Evolutionary conservation across 2,888 invertebrate species (phyloP).

Genomic region (Drosophila helvetica): DNA sequence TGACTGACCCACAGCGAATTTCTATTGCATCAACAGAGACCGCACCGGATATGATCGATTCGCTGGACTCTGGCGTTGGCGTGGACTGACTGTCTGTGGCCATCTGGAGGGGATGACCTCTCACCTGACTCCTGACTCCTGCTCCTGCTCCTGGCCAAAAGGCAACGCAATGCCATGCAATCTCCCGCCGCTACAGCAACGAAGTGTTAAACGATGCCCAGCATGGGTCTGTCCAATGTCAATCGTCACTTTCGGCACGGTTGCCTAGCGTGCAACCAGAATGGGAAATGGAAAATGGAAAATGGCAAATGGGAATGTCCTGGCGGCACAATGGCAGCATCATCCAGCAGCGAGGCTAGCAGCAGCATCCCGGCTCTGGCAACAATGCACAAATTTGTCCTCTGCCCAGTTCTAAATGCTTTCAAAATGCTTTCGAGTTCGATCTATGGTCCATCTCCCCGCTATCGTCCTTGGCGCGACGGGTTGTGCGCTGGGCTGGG

Average conservation of each 20-base stretch:
- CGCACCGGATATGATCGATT: slow-evolving; percentile 26
- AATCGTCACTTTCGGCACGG: slow-evolving; percentile 62
- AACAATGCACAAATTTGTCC: not conserved
- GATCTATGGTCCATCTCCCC: slow-evolving; percentile 2
- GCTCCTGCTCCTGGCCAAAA: not conserved
- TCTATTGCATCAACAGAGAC: slow-evolving; percentile 69
- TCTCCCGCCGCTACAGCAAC: slow-evolving; percentile 59
- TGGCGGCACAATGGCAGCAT: slow-evolving; percentile 28
- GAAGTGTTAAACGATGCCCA: slow-evolving; percentile 79
- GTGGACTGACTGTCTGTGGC: slow-evolving; percentile 10
- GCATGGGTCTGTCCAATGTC: slow-evolving; percentile 49
- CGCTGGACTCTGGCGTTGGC: not conserved
- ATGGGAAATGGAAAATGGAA: not conserved
- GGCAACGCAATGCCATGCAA: slow-evolving; percentile 40
- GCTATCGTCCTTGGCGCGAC: slow-evolving; percentile 42
- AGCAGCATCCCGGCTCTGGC: not conserved
- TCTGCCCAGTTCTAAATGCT: slow-evolving; percentile 40
- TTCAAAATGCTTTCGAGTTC: slow-evolving; percentile 61
- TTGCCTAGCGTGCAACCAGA: slow-evolving; percentile 69
- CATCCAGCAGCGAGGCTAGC: slow-evolving; percentile 8
- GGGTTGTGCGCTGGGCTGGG: slow-evolving; percentile 25
- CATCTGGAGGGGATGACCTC: slow-evolving; percentile 32
- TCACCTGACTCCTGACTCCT: not conserved
- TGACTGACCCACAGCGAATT: slow-evolving; percentile 50
- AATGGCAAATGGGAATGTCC: slow-evolving; percentile 31